Evolutionary conservation across 2,797 vertebrate species (phyloP), one percentile per base, ranked within the genome.

Genomic region (Pseudomugil tenellus): DNA sequence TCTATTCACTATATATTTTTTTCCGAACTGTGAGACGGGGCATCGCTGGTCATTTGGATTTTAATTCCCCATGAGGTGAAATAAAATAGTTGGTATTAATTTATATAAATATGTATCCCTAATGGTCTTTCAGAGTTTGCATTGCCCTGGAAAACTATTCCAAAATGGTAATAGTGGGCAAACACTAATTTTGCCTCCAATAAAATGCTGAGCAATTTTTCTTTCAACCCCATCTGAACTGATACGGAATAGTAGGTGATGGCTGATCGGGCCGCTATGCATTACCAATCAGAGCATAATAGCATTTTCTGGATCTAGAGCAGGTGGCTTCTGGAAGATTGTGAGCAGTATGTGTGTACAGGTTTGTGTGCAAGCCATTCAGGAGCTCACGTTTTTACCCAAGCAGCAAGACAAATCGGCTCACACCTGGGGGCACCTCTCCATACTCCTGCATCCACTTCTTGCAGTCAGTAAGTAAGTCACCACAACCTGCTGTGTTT

Each of bases 351-450:
- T n/a, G 19, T 43, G 6, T n/a, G 41, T 43, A n/a, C 12, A 6
- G 59, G 23, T 63, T 6, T 60, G 63, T 23, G 70, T 59, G 63
- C 64, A 39, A 64, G 55, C 31, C 48, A 54, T 73, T 51, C 57
- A 34, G 41, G 55, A 74, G 43, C 53, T 32, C 48, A 51, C 77
- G 58, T 74, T 84, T 83, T 84, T 68, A 54, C 70, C 79, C 77
- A 55, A 64, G 65, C 82, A 63, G 68, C 3, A 49, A 67, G 66
- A 83, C 74, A 79, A 87, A 85, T 90, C 58, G 81, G 58, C 70
- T 80, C 72, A 72, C 76, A 74, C 67, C 74, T 76, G 67, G 62
- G 54, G 72, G 68, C 61, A 26, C 65, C 74, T 35, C 11, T 17
- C 62, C 31, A 52, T 70, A 69, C 70, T 72, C 61, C 61, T 58